Base-by-base conservation (phyloP, 2,797 vertebrate genomes). In the Smutsia gigantea region DNA sequence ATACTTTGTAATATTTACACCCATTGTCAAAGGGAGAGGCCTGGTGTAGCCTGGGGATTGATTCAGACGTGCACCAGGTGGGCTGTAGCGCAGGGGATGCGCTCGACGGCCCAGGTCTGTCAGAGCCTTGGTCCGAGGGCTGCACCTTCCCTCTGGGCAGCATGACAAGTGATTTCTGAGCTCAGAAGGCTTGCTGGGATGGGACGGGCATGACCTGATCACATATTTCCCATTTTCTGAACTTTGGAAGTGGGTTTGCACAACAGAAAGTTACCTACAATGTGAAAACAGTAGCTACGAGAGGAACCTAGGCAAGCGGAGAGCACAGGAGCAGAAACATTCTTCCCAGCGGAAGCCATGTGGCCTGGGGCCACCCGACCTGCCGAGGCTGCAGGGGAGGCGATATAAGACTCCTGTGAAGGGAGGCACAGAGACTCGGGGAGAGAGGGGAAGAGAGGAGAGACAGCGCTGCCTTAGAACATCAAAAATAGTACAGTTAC, bases 11-110 rank as follows among this genome's bases (percentile, higher is more conserved):
- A 27, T 93, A 84, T 83, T 96, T 95, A 96, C 88, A 46, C 0
- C 29, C 23, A 96, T 34, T 49, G 86, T 92, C 55, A 87, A 95
- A 87, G 11, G 15, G 8, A 94, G 78, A 95, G 19, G 64, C 81
- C 17, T 55, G 68, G 4, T 55, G 79, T 51, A 83, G 69, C 37
- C 49, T 87, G 17, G 23, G 4, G 64, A 82, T 74, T 93, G 82
- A 71, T 85, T 96, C 55, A 94, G 39, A 72, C 7, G 18, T 74
- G 64, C 2, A 42, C 37, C 53, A 78, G 78, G 89, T 78, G 46
- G 94, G 90, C 63, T 13, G 15, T 6, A 39, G 19, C 19, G 5
- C 64, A 13, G 42, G 46, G 42, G 91, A 82, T 55, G 64, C 13
- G 18, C 37, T 25, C 6, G 5, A 79, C 59, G 90, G 27, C 21